Conservation (phyloP, 1,140 invertebrate species). For the Drosophila triauraria region DNA sequence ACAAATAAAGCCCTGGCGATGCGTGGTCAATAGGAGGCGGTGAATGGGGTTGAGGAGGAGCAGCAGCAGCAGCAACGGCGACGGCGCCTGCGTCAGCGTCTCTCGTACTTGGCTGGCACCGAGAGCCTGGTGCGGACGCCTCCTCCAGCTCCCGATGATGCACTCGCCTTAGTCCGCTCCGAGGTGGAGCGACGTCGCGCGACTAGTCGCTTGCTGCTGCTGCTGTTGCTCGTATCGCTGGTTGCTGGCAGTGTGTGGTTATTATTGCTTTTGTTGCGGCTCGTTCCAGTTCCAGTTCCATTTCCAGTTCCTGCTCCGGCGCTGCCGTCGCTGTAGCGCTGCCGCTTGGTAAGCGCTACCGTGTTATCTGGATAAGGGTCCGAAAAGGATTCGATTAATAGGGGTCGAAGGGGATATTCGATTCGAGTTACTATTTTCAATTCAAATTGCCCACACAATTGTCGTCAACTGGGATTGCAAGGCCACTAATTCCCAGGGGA, state of each 20-base stretch:
- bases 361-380: slow-evolving; percentile 38
- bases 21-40: slow-evolving; percentile 16
- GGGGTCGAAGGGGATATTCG: slow-evolving; percentile 18
- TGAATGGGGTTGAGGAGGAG: slow-evolving; percentile 15
- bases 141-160: slow-evolving; percentile 21
- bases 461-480: slow-evolving; percentile 60
- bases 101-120: slow-evolving; percentile 73
- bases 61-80: slow-evolving; percentile 64
- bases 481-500: slow-evolving; percentile 43
- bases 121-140: slow-evolving; percentile 76
- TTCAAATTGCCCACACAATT: slow-evolving; percentile 53
- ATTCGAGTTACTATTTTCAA: slow-evolving; percentile 18
- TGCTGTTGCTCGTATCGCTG: slow-evolving; percentile 46
- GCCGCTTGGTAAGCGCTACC: slow-evolving; percentile 54
- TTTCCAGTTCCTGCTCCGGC: slow-evolving; percentile 24
- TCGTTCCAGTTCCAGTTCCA: slow-evolving; percentile 36
- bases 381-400: slow-evolving; percentile 19
- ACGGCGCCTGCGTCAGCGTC: slow-evolving; percentile 73
- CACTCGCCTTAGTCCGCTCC: slow-evolving; percentile 52
- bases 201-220: slow-evolving; percentile 21
- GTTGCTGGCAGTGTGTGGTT: slow-evolving; percentile 73
- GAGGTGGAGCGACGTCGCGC: slow-evolving; percentile 55
- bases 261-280: slow-evolving; percentile 79
- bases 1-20: slow-evolving; percentile 26
- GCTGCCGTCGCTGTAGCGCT: slow-evolving; percentile 66